These are phyloP conservation scores for Megaustenia siamemsis DNA, from an alignment of 2,888 invertebrate species.

Conservation along the genomic window DNA sequence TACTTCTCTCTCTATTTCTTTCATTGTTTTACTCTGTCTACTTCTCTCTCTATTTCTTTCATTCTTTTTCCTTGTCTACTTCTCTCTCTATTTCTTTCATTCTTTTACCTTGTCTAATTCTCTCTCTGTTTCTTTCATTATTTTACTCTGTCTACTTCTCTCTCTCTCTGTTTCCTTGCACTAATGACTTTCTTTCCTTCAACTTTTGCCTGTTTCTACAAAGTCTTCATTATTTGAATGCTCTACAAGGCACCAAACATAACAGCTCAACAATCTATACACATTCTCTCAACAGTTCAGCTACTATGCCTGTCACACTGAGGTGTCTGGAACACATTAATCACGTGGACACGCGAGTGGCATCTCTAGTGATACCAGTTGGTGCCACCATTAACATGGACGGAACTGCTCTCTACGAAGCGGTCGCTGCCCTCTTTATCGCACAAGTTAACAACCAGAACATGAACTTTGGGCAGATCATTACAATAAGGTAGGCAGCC, in stretches of 20 bases:
- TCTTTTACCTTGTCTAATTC: not conserved
- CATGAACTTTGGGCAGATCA: conserved; percentile 91
- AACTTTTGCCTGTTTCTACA: not conserved
- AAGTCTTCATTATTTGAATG: not conserved
- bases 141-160: not conserved
- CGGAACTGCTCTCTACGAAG: conserved; percentile 97
- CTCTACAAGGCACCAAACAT: not conserved
- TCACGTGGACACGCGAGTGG: conserved; percentile 90
- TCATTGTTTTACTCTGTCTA: not conserved
- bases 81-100: not conserved
- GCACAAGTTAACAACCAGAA: conserved; percentile 91
- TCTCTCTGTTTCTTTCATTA: not conserved
- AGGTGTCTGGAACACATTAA: conserved; percentile 93
- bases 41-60: not conserved
- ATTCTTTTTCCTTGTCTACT: not conserved
- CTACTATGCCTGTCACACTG: conserved; percentile 97
- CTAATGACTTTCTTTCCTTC: no score
- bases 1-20: not conserved
- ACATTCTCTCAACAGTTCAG: conserved; percentile 80
- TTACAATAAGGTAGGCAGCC: conserved; percentile 93
- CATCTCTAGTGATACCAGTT: conserved; percentile 96
- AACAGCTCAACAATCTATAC: not conserved
- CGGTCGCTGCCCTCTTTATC: conserved; percentile 98
- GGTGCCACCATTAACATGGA: conserved; percentile 99
- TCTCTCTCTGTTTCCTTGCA: not conserved